Conservation (phyloP, 2,113 vertebrate species). For the Pantherophis guttatus region DNA sequence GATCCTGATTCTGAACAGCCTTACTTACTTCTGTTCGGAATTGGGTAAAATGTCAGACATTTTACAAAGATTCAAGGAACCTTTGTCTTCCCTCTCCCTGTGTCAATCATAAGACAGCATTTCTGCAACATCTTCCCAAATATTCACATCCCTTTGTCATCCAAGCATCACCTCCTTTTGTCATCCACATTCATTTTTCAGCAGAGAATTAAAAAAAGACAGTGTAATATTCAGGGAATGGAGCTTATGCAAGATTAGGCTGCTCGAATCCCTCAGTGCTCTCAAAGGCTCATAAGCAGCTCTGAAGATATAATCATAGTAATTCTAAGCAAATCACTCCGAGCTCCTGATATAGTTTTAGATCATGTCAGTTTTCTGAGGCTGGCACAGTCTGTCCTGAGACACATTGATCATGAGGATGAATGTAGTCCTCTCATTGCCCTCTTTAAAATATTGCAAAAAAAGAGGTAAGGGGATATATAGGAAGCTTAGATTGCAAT, state of each 20-base stretch:
- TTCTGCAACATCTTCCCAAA: not conserved
- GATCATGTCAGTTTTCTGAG: not conserved
- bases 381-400: not conserved
- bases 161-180: not conserved
- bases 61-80: not conserved
- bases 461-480: not conserved
- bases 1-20: not conserved
- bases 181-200: not conserved
- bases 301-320: not conserved
- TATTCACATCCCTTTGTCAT: not conserved
- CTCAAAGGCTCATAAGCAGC: not conserved
- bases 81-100: not conserved
- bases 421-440: not conserved
- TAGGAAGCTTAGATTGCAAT: not conserved
- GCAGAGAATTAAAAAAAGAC: not conserved
- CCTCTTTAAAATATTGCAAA: not conserved
- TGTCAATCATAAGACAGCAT: not conserved
- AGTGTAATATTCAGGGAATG: not conserved
- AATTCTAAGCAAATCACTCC: constrained; percentile 2
- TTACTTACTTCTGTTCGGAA: not conserved
- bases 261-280: not conserved
- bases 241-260: not conserved
- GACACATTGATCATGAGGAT: not conserved
- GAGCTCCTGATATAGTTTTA: not conserved
- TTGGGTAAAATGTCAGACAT: not conserved